Percentiles rank a stretch among this genome's conserved stretches.
Conservation (phyloP, 2,113 vertebrate species). For the Pseudopipra pipra region DNA sequence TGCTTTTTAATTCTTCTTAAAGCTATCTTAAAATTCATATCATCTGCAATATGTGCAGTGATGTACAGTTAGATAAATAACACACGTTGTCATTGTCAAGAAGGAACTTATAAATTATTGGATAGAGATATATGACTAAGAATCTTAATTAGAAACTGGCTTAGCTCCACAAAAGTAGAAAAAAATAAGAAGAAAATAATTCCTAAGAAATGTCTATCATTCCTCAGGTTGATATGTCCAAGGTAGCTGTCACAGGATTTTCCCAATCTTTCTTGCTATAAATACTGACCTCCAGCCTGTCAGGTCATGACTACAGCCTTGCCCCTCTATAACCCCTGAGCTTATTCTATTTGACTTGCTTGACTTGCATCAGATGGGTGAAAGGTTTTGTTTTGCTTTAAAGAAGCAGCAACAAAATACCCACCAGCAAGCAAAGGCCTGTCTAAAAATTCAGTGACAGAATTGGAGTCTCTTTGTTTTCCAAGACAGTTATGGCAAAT, state of each 20-base stretch:
- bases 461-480: not conserved
- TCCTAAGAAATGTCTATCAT: not conserved
- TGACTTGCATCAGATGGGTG: not conserved
- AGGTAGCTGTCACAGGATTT: not conserved
- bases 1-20: not conserved
- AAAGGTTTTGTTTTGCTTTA: constrained; percentile 28
- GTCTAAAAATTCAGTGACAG: not conserved
- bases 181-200: not conserved
- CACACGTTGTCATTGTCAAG: not conserved
- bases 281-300: not conserved
- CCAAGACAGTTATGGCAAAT: not conserved
- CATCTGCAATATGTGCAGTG: not conserved
- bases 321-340: not conserved
- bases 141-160: not conserved
- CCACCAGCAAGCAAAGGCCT: not conserved
- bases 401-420: not conserved
- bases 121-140: not conserved
- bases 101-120: not conserved
- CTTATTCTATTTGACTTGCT: not conserved
- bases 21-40: not conserved
- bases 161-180: not conserved
- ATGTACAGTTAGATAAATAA: not conserved
- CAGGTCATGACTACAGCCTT: not conserved
- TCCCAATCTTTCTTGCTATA: not conserved
- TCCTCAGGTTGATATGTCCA: not conserved